Conservation (phyloP, 2,888 invertebrate genomes). For the Sesia bembeciformis region DNA sequence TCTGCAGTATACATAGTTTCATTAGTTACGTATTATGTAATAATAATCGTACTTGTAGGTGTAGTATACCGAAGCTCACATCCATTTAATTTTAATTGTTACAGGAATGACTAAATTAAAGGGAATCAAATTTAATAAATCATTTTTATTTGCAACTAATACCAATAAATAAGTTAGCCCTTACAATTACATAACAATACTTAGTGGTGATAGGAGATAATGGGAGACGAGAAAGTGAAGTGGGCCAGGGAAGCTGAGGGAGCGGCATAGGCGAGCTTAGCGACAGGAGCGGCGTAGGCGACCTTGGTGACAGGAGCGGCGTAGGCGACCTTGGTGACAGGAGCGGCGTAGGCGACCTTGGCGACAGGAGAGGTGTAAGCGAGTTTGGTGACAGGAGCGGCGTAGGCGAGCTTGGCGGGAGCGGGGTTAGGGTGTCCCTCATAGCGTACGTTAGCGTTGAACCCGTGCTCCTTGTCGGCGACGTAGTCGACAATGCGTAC, state of each 20-base stretch:
- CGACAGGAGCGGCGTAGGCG: constrained; percentile 17
- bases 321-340: constrained; percentile 13
- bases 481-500: constrained; percentile 62
- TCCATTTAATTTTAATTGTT: no score
- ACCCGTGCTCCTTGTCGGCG: constrained; percentile 53
- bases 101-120: no score
- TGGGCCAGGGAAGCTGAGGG: constrained; percentile 30
- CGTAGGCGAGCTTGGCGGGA: constrained; percentile 11
- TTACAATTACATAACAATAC: neutral
- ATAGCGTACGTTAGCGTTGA: constrained; percentile 61
- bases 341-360: constrained; percentile 7
- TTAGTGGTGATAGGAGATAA: constrained; percentile 8
- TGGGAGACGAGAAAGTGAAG: constrained; percentile 16
- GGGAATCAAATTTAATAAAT: no score
- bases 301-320: constrained; percentile 19
- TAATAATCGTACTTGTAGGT: no score
- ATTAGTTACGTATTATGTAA: no score
- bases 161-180: neutral
- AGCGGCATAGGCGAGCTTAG: constrained; percentile 9
- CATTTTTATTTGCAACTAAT: no score
- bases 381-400: constrained; percentile 5
- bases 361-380: constrained; percentile 8
- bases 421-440: constrained; percentile 42
- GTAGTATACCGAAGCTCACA: no score
- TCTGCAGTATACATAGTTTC: no score